Evolutionary conservation across 2,797 vertebrate genomes (phyloP).

Genomic region (Ispidina lecontei): DNA sequence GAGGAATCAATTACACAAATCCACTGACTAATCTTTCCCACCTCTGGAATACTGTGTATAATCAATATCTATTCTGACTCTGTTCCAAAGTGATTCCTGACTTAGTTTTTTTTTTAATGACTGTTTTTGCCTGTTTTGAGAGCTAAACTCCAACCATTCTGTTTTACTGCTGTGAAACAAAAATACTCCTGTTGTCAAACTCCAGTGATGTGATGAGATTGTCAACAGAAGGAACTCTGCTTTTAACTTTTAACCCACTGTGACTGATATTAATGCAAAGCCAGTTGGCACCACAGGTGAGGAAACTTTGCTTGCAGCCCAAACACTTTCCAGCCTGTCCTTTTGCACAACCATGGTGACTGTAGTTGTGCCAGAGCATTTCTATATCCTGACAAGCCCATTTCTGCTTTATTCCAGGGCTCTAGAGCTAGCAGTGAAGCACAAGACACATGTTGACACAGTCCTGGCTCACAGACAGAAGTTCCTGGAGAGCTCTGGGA

Average conservation of each 20-base stretch:
- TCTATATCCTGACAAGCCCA: neutral
- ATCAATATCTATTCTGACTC: neutral
- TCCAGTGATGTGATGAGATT: neutral
- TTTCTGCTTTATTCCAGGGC: slow-evolving; percentile 82
- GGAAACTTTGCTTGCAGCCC: slow-evolving; percentile 7
- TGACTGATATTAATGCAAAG: neutral
- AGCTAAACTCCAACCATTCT: neutral
- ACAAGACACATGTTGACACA: slow-evolving; percentile 98
- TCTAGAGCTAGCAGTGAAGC: slow-evolving; percentile 94
- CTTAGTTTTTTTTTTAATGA: neutral
- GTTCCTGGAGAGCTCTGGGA: slow-evolving; percentile 89
- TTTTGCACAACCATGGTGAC: neutral
- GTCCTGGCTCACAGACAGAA: slow-evolving; percentile 92
- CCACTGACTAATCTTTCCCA: neutral
- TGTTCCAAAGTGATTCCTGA: neutral
- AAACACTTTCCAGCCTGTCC: neutral
- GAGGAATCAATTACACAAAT: neutral
- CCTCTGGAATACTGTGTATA: neutral
- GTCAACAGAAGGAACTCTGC: neutral
- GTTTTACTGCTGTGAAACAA: neutral
- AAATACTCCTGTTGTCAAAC: neutral
- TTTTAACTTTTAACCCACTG: neutral
- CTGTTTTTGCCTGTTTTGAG: neutral
- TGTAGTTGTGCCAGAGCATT: slow-evolving; percentile 20
- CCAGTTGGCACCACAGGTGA: neutral